Conservation (phyloP, 2,113 vertebrate species). For the Embiotoca jacksoni region DNA sequence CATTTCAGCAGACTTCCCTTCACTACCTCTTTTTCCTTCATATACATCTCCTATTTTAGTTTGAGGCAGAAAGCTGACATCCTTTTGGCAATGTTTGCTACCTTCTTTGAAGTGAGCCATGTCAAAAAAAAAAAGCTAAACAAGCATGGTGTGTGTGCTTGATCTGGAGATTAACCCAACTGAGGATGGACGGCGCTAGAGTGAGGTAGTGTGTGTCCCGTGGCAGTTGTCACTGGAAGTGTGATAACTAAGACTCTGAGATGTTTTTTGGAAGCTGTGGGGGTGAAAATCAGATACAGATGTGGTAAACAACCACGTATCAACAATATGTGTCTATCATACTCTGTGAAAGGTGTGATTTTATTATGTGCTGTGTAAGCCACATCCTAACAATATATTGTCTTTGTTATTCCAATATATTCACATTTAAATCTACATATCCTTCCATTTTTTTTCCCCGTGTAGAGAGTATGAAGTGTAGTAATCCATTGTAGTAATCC, state of each 20-base stretch:
- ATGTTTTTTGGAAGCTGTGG: slow-evolving; percentile 34
- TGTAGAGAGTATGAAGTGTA: slow-evolving; percentile 48
- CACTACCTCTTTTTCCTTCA: slow-evolving; percentile 51
- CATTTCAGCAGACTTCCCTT: slow-evolving; percentile 76
- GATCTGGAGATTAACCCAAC: slow-evolving; percentile 82
- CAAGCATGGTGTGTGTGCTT: slow-evolving; percentile 65
- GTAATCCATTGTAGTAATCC: slow-evolving; percentile 74
- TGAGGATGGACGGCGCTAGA: slow-evolving; percentile 56
- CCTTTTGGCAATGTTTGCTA: slow-evolving; percentile 79
- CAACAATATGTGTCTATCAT: slow-evolving; percentile 3
- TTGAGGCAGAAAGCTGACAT: slow-evolving; percentile 76
- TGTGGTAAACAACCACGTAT: slow-evolving; percentile 31
- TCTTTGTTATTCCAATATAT: slow-evolving; percentile 36
- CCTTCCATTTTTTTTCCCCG: slow-evolving; percentile 21
- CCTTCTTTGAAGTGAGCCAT: slow-evolving; percentile 82
- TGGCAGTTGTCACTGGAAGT: slow-evolving; percentile 66
- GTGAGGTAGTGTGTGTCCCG: slow-evolving; percentile 55
- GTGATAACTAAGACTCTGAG: slow-evolving; percentile 46
- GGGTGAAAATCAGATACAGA: slow-evolving; percentile 18
- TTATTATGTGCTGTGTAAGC: background rate
- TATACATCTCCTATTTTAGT: slow-evolving; percentile 70
- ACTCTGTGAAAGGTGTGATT: slow-evolving; percentile 1
- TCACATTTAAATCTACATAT: slow-evolving; percentile 40
- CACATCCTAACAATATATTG: slow-evolving; percentile 16
- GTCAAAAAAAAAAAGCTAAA: slow-evolving; percentile 69